Base-by-base conservation (phyloP, 37 sponge, comb jelly and placozoan genomes). In the Crambe crambe region DNA sequence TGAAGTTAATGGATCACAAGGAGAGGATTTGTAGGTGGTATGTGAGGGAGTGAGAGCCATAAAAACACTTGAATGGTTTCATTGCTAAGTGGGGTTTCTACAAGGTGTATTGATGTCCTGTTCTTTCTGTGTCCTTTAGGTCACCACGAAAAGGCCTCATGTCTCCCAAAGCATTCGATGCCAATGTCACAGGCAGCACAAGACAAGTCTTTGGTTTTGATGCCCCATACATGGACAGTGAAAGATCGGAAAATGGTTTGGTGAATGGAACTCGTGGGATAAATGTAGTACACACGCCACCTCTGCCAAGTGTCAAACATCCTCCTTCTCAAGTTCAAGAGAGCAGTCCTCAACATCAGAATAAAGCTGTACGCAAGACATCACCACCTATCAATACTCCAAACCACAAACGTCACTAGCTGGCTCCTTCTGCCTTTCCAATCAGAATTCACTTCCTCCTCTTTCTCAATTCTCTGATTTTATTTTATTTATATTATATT, bases 141-240 rank as follows among this genome's bases (percentile, higher is more conserved):
- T 89, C 89, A 2, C 89, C 89, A 39, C 70, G 83, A 0, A 89
- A 89, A 42, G 78, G 66, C 0, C 17, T 82, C 22, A 70, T 76
- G 68, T 81, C 88, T 0, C 88, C 88, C 10, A 32, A 22, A 36
- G 40, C 30, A 25, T 56, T 76, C 2, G 72, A 56, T 23, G 44
- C 68, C 22, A 75, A 74, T 38, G 72, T 42, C 34, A 1, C 42
- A 37, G 22, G 37, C 30, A n/a, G n/a, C n/a, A 34, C 80, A 68
- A 72, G 42, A 30, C 82, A 77, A 23, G 83, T 88, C 42, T 88
- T 88, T 82, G 88, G 88, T 0, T 88, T 88, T 47, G 56, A 75
- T 40, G 78, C 82, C n/a, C 81, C 87, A 3, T 18, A 6, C 56
- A 18, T 60, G 9, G 27, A 39, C 41, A 6, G 31, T 47, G 2